Conservation (phyloP, 2,797 vertebrate genomes). For the Pelochelys cantorii region DNA sequence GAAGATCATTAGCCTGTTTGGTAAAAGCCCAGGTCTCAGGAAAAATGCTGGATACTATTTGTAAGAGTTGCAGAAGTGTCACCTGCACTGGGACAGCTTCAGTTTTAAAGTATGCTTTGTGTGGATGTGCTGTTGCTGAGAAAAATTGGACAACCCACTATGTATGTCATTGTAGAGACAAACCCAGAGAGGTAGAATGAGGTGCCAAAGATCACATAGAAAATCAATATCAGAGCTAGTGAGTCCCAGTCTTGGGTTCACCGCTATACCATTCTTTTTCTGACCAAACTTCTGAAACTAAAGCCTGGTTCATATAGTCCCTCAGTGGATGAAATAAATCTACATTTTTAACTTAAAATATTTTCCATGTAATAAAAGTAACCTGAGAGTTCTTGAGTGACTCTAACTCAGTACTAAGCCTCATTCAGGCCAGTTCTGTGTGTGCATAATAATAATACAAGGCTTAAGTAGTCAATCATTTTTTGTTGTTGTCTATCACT, state of each 20-base stretch:
- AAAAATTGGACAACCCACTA: not conserved
- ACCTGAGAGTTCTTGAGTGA: accelerated
- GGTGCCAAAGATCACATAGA: not conserved
- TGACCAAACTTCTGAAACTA: not conserved
- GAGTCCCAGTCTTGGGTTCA: accelerated
- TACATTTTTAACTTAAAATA: conserved; percentile 1
- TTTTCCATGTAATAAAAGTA: not conserved
- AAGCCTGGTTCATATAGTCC: conserved; percentile 28
- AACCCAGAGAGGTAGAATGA: not conserved
- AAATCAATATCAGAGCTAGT: conserved; percentile 7
- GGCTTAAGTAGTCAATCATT: not conserved
- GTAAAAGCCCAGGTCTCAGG: not conserved
- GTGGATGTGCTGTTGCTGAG: not conserved
- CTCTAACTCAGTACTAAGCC: not conserved
- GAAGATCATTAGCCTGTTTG: not conserved
- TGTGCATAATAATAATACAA: not conserved
- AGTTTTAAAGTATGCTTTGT: not conserved
- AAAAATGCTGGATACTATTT: not conserved
- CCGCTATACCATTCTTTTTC: not conserved
- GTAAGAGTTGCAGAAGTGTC: not conserved
- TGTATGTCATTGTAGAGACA: not conserved
- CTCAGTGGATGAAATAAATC: not conserved
- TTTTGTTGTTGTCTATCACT: not conserved
- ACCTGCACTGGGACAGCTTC: conserved; percentile 15
- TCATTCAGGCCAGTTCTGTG: not conserved